phyloP scores from a whole-genome alignment of 2,888 invertebrate genomes.

The Tupiocoris notatus region DNA sequence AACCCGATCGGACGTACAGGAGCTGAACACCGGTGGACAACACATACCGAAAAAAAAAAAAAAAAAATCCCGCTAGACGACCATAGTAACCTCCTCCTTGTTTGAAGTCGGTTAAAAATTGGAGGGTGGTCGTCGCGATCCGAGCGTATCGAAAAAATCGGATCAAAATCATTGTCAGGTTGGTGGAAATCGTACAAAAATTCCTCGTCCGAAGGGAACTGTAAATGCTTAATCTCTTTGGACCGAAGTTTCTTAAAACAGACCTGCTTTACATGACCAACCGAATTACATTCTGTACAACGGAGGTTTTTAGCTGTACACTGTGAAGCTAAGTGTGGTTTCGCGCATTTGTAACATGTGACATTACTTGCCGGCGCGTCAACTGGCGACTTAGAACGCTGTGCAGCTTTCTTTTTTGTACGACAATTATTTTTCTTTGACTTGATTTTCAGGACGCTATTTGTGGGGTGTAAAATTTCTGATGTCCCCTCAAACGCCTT shows the following conservation, averaged over 20 bases:
- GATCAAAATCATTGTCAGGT: neutral
- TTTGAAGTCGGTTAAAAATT: too few relatives aligned
- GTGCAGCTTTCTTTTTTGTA: neutral
- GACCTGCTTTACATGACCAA: neutral
- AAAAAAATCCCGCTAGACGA: too few relatives aligned
- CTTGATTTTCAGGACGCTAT: neutral
- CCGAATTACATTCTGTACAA: neutral
- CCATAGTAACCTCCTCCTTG: too few relatives aligned
- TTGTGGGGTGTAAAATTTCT: constrained; percentile 2
- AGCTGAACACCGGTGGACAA: too few relatives aligned
- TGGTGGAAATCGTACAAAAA: neutral
- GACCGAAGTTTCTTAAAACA: neutral
- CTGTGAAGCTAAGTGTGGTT: neutral
- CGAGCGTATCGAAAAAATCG: neutral
- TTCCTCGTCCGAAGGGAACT: neutral
- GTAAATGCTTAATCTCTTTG: neutral
- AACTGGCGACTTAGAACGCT: too few relatives aligned
- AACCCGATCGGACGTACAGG: too few relatives aligned
- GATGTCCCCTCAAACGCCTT: too few relatives aligned
- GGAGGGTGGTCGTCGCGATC: neutral
- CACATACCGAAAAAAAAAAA: too few relatives aligned
- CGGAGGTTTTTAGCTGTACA: neutral
- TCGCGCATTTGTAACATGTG: neutral
- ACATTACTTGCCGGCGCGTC: neutral
- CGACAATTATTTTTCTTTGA: neutral